These are phyloP conservation scores for Malurus splendens DNA, from an alignment of 2,797 vertebrate species.

Conservation along the genomic window DNA sequence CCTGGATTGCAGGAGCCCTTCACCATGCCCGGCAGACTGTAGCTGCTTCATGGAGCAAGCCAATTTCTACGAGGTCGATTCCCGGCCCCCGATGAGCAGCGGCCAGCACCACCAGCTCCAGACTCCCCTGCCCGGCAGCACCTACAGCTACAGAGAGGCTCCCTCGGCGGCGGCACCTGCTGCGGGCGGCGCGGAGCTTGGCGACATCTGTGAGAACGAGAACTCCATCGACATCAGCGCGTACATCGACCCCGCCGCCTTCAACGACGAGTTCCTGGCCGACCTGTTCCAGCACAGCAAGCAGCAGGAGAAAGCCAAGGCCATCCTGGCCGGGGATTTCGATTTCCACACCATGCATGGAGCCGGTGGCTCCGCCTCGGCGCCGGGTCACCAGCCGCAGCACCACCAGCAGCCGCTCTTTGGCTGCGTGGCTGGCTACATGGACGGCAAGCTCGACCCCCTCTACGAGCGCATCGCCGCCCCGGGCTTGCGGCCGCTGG, in stretches of 20 bases:
- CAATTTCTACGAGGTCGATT: conserved; percentile 93
- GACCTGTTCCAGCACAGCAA: conserved; percentile 93
- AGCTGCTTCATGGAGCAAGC: conserved; percentile 92
- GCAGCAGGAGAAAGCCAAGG: conserved; percentile 79
- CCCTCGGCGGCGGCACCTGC: conserved; percentile 69
- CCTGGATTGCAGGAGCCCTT: conserved; percentile 87
- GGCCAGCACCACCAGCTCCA: conserved; percentile 65
- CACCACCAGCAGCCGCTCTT: conserved; percentile 61
- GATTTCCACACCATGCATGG: conserved; percentile 74
- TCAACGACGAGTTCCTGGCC: conserved; percentile 98
- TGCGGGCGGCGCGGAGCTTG: conserved; percentile 73
- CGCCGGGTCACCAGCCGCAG: conserved; percentile 48
- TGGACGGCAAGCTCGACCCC: conserved; percentile 85
- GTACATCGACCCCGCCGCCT: conserved; percentile 93
- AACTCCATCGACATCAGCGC: conserved; percentile 97
- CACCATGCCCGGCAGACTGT: conserved; percentile 86
- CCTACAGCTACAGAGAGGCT: conserved; percentile 84
- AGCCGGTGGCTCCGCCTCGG: conserved; percentile 46
- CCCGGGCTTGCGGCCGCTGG: conserved; percentile 81
- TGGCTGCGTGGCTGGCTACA: conserved; percentile 78
- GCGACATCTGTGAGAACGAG: conserved; percentile 93
- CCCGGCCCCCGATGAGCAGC: conserved; percentile 85
- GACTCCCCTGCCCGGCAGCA: conserved; percentile 63
- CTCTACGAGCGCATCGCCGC: conserved; percentile 80
- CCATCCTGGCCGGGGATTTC: conserved; percentile 81